Evolutionary conservation across 2,113 vertebrate species (phyloP).

Genomic region (Eudyptes chrysolophus): DNA sequence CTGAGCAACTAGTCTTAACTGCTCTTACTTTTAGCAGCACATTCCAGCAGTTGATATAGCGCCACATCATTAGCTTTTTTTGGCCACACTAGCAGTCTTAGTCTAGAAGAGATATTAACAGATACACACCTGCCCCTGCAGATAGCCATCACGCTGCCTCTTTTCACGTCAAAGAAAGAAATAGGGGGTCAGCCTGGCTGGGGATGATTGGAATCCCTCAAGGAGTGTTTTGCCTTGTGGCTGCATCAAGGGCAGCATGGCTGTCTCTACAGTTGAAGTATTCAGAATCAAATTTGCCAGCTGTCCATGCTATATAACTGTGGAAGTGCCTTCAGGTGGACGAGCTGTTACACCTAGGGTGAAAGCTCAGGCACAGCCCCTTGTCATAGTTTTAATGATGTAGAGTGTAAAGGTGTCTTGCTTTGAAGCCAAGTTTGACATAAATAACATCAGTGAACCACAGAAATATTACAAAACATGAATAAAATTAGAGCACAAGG

Average conservation of each 20-base stretch:
- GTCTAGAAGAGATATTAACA: not conserved
- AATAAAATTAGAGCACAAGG: conserved; percentile 2
- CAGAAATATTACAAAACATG: not conserved
- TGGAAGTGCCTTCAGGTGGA: not conserved
- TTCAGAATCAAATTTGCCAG: not conserved
- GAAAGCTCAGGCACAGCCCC: not conserved
- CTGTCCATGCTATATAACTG: accelerated
- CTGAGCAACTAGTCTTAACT: not conserved
- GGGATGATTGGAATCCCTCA: not conserved
- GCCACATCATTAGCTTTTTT: not conserved
- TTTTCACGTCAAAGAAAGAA: not conserved
- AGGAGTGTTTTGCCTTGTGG: not conserved
- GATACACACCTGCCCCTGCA: not conserved
- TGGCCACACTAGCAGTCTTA: not conserved
- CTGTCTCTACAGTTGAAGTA: not conserved
- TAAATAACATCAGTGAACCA: not conserved
- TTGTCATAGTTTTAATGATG: not conserved
- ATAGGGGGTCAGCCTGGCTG: not conserved
- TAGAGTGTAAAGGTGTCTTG: accelerated
- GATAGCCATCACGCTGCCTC: not conserved
- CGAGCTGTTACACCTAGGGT: accelerated
- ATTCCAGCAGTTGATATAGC: not conserved
- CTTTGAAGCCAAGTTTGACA: not conserved
- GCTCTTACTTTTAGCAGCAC: not conserved
- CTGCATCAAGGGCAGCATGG: not conserved